phyloP scores from a whole-genome alignment of 2,797 vertebrate genomes.

The Ibycter americanus region DNA sequence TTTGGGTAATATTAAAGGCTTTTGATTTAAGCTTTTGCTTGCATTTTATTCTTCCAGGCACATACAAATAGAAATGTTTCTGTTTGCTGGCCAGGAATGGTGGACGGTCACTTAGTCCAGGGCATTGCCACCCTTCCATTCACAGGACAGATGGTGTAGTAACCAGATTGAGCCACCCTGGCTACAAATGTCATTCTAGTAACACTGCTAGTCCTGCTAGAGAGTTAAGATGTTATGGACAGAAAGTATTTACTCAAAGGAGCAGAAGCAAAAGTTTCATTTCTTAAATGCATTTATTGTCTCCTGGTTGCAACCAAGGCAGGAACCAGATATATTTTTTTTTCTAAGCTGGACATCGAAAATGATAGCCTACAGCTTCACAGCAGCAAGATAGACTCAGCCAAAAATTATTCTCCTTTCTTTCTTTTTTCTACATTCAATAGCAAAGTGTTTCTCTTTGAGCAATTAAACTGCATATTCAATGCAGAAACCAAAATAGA shows the following conservation, averaged over 20 bases:
- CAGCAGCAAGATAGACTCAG: neutral
- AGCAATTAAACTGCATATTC: slow-evolving; percentile 52
- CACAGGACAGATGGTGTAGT: neutral
- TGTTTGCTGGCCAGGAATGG: neutral
- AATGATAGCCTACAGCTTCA: neutral
- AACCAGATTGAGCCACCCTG: neutral
- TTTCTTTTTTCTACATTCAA: neutral
- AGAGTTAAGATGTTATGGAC: neutral
- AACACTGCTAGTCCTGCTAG: neutral
- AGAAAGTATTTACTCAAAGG: neutral
- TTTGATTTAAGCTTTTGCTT: neutral
- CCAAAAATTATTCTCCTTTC: neutral
- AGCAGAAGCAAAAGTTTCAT: neutral
- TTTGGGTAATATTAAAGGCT: neutral
- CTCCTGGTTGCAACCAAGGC: neutral
- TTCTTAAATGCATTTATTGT: neutral
- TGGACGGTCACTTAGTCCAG: neutral
- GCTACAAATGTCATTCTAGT: neutral
- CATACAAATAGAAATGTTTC: neutral
- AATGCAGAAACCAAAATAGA: slow-evolving; percentile 39
- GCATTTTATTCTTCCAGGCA: neutral
- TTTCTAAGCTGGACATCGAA: neutral
- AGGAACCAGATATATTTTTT: neutral
- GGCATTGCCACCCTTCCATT: neutral
- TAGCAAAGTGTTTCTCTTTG: slow-evolving; percentile 16